Conservation (phyloP, 2,113 vertebrate species). For the Rynchops niger region DNA sequence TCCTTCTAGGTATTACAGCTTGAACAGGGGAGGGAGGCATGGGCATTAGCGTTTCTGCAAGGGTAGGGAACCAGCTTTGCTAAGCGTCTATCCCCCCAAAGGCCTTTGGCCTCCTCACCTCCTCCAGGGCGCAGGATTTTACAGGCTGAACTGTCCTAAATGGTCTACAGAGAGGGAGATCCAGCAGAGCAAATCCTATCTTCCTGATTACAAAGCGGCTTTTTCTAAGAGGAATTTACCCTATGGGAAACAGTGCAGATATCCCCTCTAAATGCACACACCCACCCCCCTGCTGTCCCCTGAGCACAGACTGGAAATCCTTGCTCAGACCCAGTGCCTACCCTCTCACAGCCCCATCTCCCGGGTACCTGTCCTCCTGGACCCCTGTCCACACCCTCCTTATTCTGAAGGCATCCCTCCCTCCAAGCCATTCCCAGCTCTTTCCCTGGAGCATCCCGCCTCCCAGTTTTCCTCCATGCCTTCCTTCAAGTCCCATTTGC, state of each 20-base stretch:
- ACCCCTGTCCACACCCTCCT: not conserved
- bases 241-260: not conserved
- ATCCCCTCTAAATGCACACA: not conserved
- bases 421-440: not conserved
- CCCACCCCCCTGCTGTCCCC: fast-evolving
- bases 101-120: not conserved
- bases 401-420: not conserved
- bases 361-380: not conserved
- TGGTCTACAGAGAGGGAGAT: not conserved
- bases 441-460: not conserved
- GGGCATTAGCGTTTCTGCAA: not conserved
- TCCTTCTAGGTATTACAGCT: not conserved
- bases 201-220: not conserved
- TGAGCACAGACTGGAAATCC: not conserved
- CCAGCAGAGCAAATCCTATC: not conserved
- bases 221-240: not conserved
- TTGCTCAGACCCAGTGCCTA: not conserved
- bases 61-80: not conserved
- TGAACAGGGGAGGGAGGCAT: not conserved
- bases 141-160: not conserved
- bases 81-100: not conserved
- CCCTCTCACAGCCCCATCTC: not conserved
- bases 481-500: not conserved
- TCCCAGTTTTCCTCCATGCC: not conserved
- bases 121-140: not conserved